Base-by-base conservation (phyloP, 2,797 vertebrate species). In the Sorex maritimensis region DNA sequence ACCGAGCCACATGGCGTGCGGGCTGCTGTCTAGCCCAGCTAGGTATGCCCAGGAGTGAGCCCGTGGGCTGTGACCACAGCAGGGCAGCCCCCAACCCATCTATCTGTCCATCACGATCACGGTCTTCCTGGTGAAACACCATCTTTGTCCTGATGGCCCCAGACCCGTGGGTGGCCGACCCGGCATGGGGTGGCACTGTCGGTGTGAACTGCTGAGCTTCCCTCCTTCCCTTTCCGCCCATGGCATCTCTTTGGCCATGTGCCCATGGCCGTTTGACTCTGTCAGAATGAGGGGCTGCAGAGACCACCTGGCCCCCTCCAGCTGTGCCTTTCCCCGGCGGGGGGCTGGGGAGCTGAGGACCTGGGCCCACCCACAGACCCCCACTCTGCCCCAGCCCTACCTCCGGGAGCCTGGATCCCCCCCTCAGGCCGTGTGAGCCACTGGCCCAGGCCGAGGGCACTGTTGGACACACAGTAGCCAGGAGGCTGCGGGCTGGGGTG, bases 61-160 rank as follows among this genome's bases (percentile, higher is more conserved):
- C 58, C 58, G 21, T 2, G 58, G 21, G 58, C 58, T 15, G 6
- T 61, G 58, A 61, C 58, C 21, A 6, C 58, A 1, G 58, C 19
- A 17, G 58, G 21, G 58, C 58, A 61, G 58, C 21, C 58, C 21
- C 19, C 58, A 61, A 61, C 21, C 55, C 12, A 19, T 58, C 19
- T 0, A 19, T 58, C 19, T 0, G 7, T 61, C 58, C 15, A 61
- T 61, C 15, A 6, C 19, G 6, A 61, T 61, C 15, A 6, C 19
- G 6, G 21, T 74, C 58, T 30, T 19, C 78, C 44, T 72, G 23
- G 3, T 55, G 19, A 9, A 67, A 90, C 38, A 41, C 6, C 41
- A 74, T 41, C 58, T 88, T 92, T 91, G 28, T 63, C 75, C 67
- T 12, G 30, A 90, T 84, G 79, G 24, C 55, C 63, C 44, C 61